phyloP scores from a whole-genome alignment of 2,113 vertebrate genomes.

The Bos indicus region DNA sequence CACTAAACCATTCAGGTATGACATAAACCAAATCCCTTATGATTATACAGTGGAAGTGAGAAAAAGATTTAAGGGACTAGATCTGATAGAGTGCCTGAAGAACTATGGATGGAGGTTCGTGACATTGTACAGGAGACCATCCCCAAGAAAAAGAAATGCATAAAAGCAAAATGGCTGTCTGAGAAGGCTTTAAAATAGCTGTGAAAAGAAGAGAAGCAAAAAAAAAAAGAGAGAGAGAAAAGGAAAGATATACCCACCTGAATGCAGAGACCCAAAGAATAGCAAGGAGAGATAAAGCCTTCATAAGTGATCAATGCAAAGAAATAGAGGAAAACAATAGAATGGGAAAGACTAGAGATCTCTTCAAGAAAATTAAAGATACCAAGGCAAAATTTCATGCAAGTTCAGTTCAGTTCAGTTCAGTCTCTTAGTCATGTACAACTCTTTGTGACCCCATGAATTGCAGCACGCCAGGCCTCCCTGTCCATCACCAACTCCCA shows the following conservation, averaged over 20 bases:
- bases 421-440: too few species aligned
- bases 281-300: neutral
- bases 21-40: neutral
- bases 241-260: neutral
- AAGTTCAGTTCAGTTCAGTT: neutral
- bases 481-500: too few species aligned
- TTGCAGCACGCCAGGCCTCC: too few species aligned
- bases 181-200: neutral
- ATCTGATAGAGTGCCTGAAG: neutral
- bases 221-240: neutral
- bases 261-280: neutral
- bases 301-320: fast-evolving
- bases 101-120: fast-evolving
- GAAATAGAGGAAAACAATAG: neutral
- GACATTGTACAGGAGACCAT: neutral
- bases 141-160: neutral
- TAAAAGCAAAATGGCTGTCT: neutral
- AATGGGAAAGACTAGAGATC: neutral
- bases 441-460: too few species aligned
- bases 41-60: neutral
- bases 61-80: neutral
- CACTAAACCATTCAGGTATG: neutral
- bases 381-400: neutral
- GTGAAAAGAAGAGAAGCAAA: neutral
- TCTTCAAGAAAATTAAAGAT: neutral